Evolutionary conservation across 2,113 vertebrate species (phyloP).

Genomic region (Datnioides undecimradiatus): DNA sequence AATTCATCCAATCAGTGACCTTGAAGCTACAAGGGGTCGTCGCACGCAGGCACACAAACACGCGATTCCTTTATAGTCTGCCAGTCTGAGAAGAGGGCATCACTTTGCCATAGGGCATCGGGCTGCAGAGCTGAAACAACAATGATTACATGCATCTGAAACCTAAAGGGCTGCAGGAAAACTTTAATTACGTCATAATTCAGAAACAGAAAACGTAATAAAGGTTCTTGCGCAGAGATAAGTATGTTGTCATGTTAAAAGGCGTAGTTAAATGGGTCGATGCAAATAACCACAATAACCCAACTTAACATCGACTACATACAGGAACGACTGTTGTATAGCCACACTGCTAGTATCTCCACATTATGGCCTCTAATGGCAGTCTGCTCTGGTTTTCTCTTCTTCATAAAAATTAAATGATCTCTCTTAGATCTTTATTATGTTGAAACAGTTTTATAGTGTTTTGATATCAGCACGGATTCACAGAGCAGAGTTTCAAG

Average conservation of each 20-base stretch:
- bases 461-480: background rate
- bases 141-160: conserved; percentile 37
- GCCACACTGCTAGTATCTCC: background rate
- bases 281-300: background rate
- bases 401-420: background rate
- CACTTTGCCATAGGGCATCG: conserved; percentile 30
- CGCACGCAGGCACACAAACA: background rate
- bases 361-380: background rate
- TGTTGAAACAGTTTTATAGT: conserved; percentile 1
- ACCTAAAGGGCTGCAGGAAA: background rate
- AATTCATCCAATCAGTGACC: conserved; percentile 64
- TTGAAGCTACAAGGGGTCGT: background rate
- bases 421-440: conserved; percentile 4
- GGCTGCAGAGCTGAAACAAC: conserved; percentile 65
- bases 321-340: background rate
- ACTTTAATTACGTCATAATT: background rate
- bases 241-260: background rate
- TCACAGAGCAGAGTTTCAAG: background rate
- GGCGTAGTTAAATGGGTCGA: background rate
- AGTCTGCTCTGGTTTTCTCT: conserved; percentile 22
- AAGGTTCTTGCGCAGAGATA: background rate
- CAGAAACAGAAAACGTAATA: too few relatives aligned
- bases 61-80: conserved; percentile 13
- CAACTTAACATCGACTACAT: background rate
- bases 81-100: conserved; percentile 50